Conservation (phyloP, 2,888 invertebrate genomes). For the Platycheirus albimanus region DNA sequence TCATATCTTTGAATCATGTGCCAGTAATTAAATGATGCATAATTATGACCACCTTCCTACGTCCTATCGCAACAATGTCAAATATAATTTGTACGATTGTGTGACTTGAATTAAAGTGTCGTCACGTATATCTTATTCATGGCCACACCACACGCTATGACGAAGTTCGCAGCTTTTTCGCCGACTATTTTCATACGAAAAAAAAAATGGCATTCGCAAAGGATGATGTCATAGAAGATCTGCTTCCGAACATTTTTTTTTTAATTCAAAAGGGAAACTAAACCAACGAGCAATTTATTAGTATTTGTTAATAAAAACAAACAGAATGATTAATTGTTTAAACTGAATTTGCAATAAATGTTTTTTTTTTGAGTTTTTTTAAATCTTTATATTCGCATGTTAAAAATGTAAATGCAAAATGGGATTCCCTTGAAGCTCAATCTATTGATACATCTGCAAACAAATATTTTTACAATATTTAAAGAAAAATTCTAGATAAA, state of each 20-base stretch:
- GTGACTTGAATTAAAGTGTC: slow-evolving; percentile 31
- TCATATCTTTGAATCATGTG: slow-evolving; percentile 18
- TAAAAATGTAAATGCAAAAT: too few species aligned
- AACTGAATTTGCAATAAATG: slow-evolving; percentile 13
- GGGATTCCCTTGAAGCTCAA: too few species aligned
- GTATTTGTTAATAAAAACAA: slow-evolving; percentile 41
- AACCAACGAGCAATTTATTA: too few species aligned
- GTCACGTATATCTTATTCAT: slow-evolving; percentile 47
- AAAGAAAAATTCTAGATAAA: too few species aligned
- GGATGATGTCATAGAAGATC: slow-evolving; percentile 45
- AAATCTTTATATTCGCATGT: too few species aligned
- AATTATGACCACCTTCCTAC: background rate
- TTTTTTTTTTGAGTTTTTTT: background rate
- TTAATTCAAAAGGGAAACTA: too few species aligned
- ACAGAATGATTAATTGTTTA: slow-evolving; percentile 52
- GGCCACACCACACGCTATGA: background rate
- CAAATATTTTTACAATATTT: too few species aligned
- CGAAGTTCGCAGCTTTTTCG: background rate
- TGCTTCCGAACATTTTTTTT: background rate
- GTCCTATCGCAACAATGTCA: slow-evolving; percentile 8
- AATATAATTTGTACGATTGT: slow-evolving; percentile 17
- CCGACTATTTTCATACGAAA: slow-evolving; percentile 13
- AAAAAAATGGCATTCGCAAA: slow-evolving; percentile 20
- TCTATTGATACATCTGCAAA: too few species aligned
- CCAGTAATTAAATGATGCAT: slow-evolving; percentile 5